Evolutionary conservation across 2,113 vertebrate species (phyloP), one percentile per base, ranked within the genome.

Genomic region (Psilopsiagon aymara): DNA sequence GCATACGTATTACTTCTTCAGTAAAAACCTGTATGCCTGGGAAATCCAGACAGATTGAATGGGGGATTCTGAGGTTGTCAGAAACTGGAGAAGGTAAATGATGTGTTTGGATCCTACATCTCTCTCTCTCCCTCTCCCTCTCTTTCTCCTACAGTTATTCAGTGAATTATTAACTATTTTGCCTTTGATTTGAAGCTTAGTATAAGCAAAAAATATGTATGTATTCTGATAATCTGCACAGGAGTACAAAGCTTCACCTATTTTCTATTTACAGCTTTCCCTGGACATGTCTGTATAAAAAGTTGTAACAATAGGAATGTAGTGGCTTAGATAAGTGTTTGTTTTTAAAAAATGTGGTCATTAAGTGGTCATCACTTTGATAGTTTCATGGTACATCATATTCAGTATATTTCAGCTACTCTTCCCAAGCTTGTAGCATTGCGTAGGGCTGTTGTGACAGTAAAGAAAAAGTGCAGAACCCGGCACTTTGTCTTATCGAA

Each of bases 381-480:
- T 46, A 2, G 2, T 0, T 0, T 69, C 43, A 27, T 75, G 55
- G 13, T 44, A 37, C 2, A 0, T 27, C 59, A 28, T 75, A 23
- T 6, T 92, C 52, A 41, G 6, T 44, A 75, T 82, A 25, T 71
- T 68, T 21, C 46, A 60, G 10, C 20, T 27, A 9, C 39, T 35
- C 23, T 39, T 21, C 60, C 60, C 5, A 46, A 21, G 27, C 37
- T 25, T 43, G 73, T 19, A 68, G 35, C 3, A 21, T 57, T 47
- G 70, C n/a, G 2, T 15, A 35, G 19, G 24, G 24, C 76, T 13
- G 25, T 27, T 77, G 20, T 52, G 53, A 18, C 46, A 57, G 31
- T 57, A 57, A 57, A 57, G 55, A 31, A 7, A 6, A 62, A 33
- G 27, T 21, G 46, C 11, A 70, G 46, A 33, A 62, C 64, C 15